Base-by-base conservation (phyloP, 2,113 vertebrate species). In the Raphicerus campestris region DNA sequence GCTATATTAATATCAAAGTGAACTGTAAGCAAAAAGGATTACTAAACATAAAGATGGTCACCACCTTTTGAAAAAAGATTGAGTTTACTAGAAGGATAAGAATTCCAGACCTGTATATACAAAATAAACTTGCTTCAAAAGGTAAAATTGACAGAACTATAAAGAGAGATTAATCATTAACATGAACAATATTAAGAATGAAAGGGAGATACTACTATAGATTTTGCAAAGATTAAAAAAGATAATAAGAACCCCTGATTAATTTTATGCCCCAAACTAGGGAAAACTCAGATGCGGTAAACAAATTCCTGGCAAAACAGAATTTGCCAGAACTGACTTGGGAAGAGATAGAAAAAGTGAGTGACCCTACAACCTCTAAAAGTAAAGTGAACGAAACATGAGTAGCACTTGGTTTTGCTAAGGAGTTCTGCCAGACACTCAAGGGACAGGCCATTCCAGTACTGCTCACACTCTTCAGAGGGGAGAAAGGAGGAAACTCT, bases 101-200 rank as follows among this genome's bases (percentile, higher is more conserved):
- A 39, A 77, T 89, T 94, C 55, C 89, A 94, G 80, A 81, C 32
- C n/a, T 84, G 30, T 10, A 49, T 42, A 13, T 96, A n/a, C 6
- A 20, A 70, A 83, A 78, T 87, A 94, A 96, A 30, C 66, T 91
- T 19, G 2, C 86, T 93, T 73, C 32, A 73, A 93, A 97, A 96
- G 80, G 51, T 55, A 26, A 82, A 82, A 35, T 2, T 85, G 78
- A 66, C 19, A 88, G 35, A 80, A 88, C 80, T 80, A 87, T 32
- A 73, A 28, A 55, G 30, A 91, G 6, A 88, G 85, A 63, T 45
- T 35, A 84, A 83, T 32, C 10, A 35, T 61, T 47, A 75, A n/a
- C 39, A 16, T 28, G 49, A 89, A 22, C 10, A 45, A 53, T 26
- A 91, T 45, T 14, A 58, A 84, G n/a, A 35, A 53, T 32, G 11